Base-by-base conservation (phyloP, 1,140 invertebrate species). In the Drosophila triauraria region DNA sequence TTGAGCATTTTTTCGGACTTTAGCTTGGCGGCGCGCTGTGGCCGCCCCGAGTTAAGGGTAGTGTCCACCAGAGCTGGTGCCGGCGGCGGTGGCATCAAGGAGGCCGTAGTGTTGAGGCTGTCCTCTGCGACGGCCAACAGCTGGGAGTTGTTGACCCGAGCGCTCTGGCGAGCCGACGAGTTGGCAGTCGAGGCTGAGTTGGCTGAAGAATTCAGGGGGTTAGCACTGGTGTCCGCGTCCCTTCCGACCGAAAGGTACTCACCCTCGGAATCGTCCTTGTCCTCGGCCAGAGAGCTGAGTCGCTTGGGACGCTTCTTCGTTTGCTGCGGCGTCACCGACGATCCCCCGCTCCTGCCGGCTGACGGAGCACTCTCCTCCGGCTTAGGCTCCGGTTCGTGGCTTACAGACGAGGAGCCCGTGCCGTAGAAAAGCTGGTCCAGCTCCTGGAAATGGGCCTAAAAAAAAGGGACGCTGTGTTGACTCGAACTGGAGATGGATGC, bases 251-350 rank as follows among this genome's bases (percentile, higher is more conserved):
- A 2, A 4, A 5, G 32, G 23, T 56, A 85, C 67, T 63, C 35
- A 91, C 83, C 70, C 32, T 75, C 69, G 38, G 20, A 20, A 10
- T 85, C 84, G 20, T 78, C 63, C 17, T 78, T 65, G 50, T 82
- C 70, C 50, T 92, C 91, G 13, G 32, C 35, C 6, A 92, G 23
- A 5, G 82, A 67, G 12, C 76, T 32, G 1, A 92, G 40, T 5
- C 91, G 91, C 56, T 92, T 92, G 27, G 80, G 43, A 0, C 91
- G 82, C 50, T 92, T 92, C 50, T 92, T 92, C 1, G 78, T 87
- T 40, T 92, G 91, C 57, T 92, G 91, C 35, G 91, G 91, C 0
- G 91, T 90, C 23, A 68, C 71, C 9, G 72, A 72, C n/a, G 27
- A 57, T 48, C 8, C 35, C 8, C 30, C 71, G 13, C 40, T 65